These are phyloP conservation scores for Mionectes olivaceus DNA, from an alignment of 2,797 vertebrate genomes.

Conservation along the genomic window DNA sequence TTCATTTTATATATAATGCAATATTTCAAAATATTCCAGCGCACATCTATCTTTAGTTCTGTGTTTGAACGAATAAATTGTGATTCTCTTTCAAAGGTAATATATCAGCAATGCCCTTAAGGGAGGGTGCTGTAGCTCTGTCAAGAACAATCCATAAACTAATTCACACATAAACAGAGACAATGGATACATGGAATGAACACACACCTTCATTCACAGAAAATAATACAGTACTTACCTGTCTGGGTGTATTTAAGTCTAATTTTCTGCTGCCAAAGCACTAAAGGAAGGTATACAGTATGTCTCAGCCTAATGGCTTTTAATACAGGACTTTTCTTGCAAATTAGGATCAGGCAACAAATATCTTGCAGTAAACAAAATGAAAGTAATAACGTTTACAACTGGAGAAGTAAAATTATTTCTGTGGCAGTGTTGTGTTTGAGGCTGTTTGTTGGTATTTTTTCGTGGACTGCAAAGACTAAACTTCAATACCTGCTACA, in stretches of 20 bases:
- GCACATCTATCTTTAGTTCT: constrained; percentile 57
- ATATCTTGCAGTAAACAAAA: background rate
- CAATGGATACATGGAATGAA: constrained; percentile 11
- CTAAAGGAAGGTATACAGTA: background rate
- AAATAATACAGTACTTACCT: constrained; percentile 11
- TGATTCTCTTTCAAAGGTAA: constrained; percentile 65
- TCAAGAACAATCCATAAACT: constrained; percentile 68
- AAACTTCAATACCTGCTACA: background rate
- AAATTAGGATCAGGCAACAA: background rate
- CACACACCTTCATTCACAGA: constrained; percentile 31
- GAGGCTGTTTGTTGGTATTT: background rate
- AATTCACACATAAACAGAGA: constrained; percentile 67
- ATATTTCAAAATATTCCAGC: constrained; percentile 67
- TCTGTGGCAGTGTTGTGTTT: background rate
- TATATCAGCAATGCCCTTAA: constrained; percentile 71
- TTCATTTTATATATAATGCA: constrained; percentile 69
- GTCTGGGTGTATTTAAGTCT: background rate
- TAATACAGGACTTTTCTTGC: background rate
- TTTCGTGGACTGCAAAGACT: background rate
- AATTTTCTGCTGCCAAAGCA: background rate
- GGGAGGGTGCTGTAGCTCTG: constrained; percentile 64
- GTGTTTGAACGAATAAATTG: constrained; percentile 64
- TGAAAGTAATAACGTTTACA: background rate
- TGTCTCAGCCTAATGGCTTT: background rate
- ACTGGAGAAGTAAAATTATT: background rate